Conservation (phyloP, 92 coral and sea anemone species). For the Epizoanthus ramosus region DNA sequence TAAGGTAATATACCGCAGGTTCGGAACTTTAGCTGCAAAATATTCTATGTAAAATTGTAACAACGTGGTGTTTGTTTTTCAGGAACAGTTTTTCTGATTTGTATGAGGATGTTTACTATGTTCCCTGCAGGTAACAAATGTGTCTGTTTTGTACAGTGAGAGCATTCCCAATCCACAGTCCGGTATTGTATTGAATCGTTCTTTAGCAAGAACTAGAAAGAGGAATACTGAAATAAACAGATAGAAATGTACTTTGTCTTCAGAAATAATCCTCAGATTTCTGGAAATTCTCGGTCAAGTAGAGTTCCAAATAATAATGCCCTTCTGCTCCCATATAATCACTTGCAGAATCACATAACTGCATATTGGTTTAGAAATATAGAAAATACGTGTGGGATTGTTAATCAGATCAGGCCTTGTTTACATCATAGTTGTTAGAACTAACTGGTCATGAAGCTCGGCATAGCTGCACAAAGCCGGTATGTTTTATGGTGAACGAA, state of each 20-base stretch:
- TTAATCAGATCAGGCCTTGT: not conserved
- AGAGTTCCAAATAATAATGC: not conserved
- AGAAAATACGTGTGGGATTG: not conserved
- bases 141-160: not conserved
- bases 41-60: not conserved
- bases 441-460: too few species aligned
- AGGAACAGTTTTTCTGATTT: not conserved
- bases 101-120: not conserved
- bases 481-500: too few species aligned
- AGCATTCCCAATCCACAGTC: too few species aligned
- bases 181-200: not conserved
- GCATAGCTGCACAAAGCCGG: too few species aligned
- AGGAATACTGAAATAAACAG: not conserved
- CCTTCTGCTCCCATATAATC: not conserved
- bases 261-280: not conserved
- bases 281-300: not conserved
- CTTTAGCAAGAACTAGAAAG: not conserved
- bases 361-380: not conserved
- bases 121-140: not conserved
- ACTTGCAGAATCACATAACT: not conserved
- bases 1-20: constrained; percentile 4
- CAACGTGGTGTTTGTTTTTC: not conserved
- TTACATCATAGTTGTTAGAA: not conserved
- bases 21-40: not conserved
- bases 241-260: not conserved